phyloP scores from a whole-genome alignment of 2,888 invertebrate species.

The Noctua pronuba region DNA sequence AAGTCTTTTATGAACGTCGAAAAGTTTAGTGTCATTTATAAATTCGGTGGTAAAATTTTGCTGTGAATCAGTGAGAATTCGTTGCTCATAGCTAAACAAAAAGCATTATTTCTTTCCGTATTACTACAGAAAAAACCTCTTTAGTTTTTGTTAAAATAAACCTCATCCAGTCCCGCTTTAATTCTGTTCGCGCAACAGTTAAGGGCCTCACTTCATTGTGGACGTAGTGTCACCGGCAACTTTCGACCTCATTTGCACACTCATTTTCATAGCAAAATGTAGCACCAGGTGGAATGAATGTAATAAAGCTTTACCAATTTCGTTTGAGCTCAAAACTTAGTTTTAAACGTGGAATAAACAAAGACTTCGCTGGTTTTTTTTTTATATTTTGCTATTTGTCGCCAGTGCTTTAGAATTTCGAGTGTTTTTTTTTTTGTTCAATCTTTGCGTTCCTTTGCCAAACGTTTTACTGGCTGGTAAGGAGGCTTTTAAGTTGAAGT shows the following conservation, averaged over 20 bases:
- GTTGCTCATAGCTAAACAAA: not conserved
- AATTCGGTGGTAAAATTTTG: not conserved
- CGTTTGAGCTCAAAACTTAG: constrained; percentile 44
- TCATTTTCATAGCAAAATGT: constrained; percentile 73
- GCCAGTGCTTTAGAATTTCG: not conserved
- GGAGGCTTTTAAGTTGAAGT: not conserved
- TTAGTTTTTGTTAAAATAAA: constrained; percentile 6
- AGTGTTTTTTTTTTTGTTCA: not conserved
- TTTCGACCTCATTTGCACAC: constrained; percentile 76
- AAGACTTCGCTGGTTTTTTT: constrained; percentile 7
- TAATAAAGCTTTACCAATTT: constrained; percentile 67
- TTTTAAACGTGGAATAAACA: constrained; percentile 27
- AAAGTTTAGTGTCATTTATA: not conserved
- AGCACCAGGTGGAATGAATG: constrained; percentile 67
- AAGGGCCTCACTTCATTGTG: constrained; percentile 67
- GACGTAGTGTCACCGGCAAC: constrained; percentile 70
- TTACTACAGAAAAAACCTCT: not conserved
- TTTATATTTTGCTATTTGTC: constrained; percentile 7
- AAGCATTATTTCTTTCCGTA: not conserved
- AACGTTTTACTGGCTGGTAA: constrained; percentile 3
- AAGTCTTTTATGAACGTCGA: not conserved
- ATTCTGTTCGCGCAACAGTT: constrained; percentile 69
- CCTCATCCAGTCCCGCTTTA: constrained; percentile 52
- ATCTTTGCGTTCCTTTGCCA: not conserved
- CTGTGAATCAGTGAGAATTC: not conserved